Evolutionary conservation across 1,140 invertebrate genomes (phyloP).

Genomic region (Heliconius hewitsoni): DNA sequence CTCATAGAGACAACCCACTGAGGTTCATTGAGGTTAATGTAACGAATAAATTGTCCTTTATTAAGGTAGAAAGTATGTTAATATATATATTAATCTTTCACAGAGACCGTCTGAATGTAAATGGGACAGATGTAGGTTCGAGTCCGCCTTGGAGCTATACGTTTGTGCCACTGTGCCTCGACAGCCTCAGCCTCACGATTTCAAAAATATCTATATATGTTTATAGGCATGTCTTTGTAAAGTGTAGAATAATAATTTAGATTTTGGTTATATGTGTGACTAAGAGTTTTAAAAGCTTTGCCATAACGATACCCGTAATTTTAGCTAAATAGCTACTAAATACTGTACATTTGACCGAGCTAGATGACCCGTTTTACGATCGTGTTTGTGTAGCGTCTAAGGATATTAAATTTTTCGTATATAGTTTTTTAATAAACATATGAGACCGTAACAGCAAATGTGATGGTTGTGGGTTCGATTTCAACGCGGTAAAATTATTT

Average conservation of each 20-base stretch:
- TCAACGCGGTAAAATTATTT: too few relatives aligned
- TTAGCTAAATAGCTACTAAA: background rate
- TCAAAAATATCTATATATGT: too few relatives aligned
- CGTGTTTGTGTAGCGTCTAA: background rate
- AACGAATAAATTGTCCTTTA: constrained; percentile 1
- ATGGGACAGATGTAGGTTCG: too few relatives aligned
- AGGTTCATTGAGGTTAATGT: background rate
- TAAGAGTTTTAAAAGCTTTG: background rate
- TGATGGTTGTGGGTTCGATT: background rate
- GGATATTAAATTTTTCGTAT: background rate
- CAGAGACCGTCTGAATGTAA: background rate
- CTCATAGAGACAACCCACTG: background rate
- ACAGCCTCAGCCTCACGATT: too few relatives aligned
- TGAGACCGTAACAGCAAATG: background rate
- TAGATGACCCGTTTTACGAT: background rate
- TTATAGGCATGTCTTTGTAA: too few relatives aligned
- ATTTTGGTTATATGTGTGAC: too few relatives aligned
- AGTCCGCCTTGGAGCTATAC: background rate
- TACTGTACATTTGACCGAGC: background rate
- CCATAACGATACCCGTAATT: background rate
- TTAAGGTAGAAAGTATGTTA: background rate
- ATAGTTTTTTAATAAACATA: background rate
- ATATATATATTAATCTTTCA: background rate
- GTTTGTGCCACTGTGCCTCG: too few relatives aligned
- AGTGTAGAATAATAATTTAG: too few relatives aligned